Evolutionary conservation across 2,888 invertebrate species (phyloP), one percentile per base, ranked within the genome.

Genomic region (Lasioglossum marginatum): DNA sequence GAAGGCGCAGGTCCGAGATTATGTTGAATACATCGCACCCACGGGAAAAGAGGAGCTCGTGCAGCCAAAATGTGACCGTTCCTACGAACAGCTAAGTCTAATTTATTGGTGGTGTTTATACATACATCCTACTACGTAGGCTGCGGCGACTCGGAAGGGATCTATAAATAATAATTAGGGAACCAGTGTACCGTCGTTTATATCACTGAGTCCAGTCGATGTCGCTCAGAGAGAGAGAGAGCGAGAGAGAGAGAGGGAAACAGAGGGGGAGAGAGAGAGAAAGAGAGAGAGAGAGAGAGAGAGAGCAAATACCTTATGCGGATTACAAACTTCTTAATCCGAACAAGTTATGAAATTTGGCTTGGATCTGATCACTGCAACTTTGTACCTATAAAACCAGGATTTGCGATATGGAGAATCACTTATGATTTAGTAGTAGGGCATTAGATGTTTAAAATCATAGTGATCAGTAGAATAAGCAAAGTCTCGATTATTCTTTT

Each of bases 81-180:
- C 45, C 83, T 79, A 71, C 81, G 77, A 89, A 87, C 84, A 88
- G 40, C 80, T 83, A 87, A 88, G 85, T 88, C 77, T 74, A 91
- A 89, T 87, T 89, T 89, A 91, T 88, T 81, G 85, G 43, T 31
- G 68, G n/a, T 70, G 79, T 66, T 79, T 72, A 60, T 48, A 31
- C 57, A 60, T 34, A n/a, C 57, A 60, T 52, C 3, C 34, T 43
- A 14, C 37, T 40, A 34, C n/a, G 27, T 16, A 77, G 34, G 70
- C 73, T 27, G 76, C 43, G 45, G 40, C 23, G 23, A n/a, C 14
- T 43, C 43, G 16, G 16, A 70, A 75, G 40, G 31, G 31, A 45
- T 31, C 70, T 71, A 83, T 85, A 85, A 82, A 88, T 83, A 79
- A 83, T 87, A 84, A 87, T 86, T 77, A 88, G 60, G 31, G 3